These are phyloP conservation scores for Drosophila prosaltans DNA, from an alignment of 1,140 invertebrate genomes.

Conservation along the genomic window DNA sequence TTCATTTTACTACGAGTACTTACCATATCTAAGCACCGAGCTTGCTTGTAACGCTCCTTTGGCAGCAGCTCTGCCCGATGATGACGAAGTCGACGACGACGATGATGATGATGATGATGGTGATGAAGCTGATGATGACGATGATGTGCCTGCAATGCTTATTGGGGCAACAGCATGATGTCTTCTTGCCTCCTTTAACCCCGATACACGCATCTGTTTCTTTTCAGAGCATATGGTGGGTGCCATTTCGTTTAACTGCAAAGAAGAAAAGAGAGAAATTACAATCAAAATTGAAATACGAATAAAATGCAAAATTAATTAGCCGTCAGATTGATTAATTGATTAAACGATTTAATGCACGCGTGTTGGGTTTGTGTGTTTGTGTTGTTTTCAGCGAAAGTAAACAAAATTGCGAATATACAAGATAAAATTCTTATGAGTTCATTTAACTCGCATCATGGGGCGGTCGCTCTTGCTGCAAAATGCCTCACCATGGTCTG, in stretches of 20 bases:
- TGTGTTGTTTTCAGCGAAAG: slow-evolving; percentile 23
- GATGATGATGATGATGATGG: background rate
- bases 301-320: slow-evolving; percentile 59
- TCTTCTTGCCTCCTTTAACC: slow-evolving; percentile 42
- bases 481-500: background rate
- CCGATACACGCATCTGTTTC: slow-evolving; percentile 51
- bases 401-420: slow-evolving; percentile 10
- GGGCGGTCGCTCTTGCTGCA: background rate
- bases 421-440: slow-evolving; percentile 33
- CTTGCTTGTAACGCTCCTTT: slow-evolving; percentile 35
- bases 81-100: slow-evolving; percentile 8
- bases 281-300: slow-evolving; percentile 33
- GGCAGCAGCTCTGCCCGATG: slow-evolving; percentile 18
- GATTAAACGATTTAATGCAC: slow-evolving; percentile 39
- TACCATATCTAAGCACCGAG: slow-evolving; percentile 33
- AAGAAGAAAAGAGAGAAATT: slow-evolving; percentile 9
- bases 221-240: slow-evolving; percentile 72
- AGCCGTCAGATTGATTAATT: slow-evolving; percentile 62
- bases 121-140: slow-evolving; percentile 13
- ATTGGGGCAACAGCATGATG: slow-evolving; percentile 45
- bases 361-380: too few species aligned
- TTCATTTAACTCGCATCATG: slow-evolving; percentile 61
- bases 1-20: slow-evolving; percentile 7
- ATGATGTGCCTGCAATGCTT: slow-evolving; percentile 32
- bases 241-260: slow-evolving; percentile 54